Percentiles rank a stretch among this genome's conserved stretches.
Conservation (phyloP, 2,888 invertebrate species). For the Microplitis manilae region DNA sequence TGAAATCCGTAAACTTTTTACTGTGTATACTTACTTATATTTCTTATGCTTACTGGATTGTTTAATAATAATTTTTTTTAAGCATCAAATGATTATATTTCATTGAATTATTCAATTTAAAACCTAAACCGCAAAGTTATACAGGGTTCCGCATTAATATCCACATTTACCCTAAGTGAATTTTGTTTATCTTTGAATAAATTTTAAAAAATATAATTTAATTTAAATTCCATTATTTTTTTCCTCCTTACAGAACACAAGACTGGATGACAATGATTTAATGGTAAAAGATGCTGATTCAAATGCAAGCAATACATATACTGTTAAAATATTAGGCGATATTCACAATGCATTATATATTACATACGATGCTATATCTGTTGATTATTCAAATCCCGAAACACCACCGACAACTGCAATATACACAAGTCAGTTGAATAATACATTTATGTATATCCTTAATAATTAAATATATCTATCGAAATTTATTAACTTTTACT, state of each 20-base stretch:
- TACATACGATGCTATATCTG: constrained; percentile 63
- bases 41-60: too few species aligned
- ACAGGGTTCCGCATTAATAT: too few species aligned
- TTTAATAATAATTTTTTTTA: too few species aligned
- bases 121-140: too few species aligned
- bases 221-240: neutral
- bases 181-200: too few species aligned
- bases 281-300: constrained; percentile 72
- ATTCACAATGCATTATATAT: constrained; percentile 67
- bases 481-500: neutral
- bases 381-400: constrained; percentile 61
- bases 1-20: too few species aligned
- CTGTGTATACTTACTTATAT: too few species aligned
- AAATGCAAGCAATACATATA: constrained; percentile 69
- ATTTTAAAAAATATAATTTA: too few species aligned
- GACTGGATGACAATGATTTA: constrained; percentile 65
- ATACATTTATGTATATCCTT: neutral
- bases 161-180: too few species aligned
- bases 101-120: too few species aligned
- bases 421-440: constrained; percentile 58
- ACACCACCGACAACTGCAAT: constrained; percentile 61
- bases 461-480: constrained; percentile 14
- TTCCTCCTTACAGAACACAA: constrained; percentile 63
- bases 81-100: too few species aligned
- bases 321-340: constrained; percentile 67